These are phyloP conservation scores for Cololabis saira DNA, from an alignment of 2,113 vertebrate species.

Conservation along the genomic window DNA sequence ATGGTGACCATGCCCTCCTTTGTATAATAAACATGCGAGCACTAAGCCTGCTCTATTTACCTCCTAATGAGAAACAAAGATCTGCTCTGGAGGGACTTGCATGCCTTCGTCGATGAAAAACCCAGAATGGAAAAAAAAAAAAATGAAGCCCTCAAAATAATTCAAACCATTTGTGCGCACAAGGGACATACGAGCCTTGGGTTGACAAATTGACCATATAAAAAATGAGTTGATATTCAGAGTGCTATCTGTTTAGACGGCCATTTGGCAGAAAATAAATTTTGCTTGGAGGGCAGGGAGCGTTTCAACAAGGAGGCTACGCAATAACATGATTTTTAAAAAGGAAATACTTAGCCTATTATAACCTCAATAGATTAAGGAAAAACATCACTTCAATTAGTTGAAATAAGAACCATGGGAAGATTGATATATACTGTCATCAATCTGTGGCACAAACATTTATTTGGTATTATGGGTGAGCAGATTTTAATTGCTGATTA, in stretches of 20 bases:
- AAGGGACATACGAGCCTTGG: constrained; percentile 60
- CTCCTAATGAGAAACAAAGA: constrained; percentile 81
- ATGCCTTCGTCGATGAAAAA: constrained; percentile 74
- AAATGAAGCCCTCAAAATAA: constrained; percentile 64
- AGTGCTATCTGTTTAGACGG: constrained; percentile 58
- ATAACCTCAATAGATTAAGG: constrained; percentile 49
- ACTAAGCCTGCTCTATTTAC: constrained; percentile 75
- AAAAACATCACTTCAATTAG: constrained; percentile 7
- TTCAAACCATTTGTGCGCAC: constrained; percentile 74
- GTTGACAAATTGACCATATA: constrained; percentile 64
- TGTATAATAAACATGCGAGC: constrained; percentile 75
- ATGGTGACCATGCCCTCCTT: constrained; percentile 71
- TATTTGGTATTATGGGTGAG: constrained; percentile 20
- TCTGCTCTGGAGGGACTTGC: constrained; percentile 70
- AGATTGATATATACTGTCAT: constrained; percentile 21
- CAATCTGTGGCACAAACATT: constrained; percentile 36
- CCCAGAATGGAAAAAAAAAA: constrained; percentile 20
- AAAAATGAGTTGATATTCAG: constrained; percentile 58
- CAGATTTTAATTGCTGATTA: constrained; percentile 39
- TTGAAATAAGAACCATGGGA: constrained; percentile 28
- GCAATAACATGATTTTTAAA: constrained; percentile 23
- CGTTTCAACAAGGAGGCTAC: constrained; percentile 21
- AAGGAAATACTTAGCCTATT: constrained; percentile 47
- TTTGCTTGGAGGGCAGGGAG: constrained; percentile 14
- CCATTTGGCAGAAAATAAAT: constrained; percentile 51